Conservation (phyloP, 1,140 invertebrate species). For the Archegozetes longisetosus region DNA sequence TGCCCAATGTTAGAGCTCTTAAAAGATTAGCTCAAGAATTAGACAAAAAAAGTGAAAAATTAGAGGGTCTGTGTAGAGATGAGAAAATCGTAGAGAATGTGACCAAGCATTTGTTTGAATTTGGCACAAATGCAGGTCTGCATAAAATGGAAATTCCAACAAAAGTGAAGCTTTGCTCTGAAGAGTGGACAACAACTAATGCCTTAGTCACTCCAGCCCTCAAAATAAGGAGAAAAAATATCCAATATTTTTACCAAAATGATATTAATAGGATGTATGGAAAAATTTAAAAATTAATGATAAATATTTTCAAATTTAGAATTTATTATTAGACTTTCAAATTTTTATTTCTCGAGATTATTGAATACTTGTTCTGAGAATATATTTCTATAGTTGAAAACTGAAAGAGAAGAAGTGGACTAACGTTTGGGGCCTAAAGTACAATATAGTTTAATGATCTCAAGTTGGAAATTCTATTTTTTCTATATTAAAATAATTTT, state of each 20-base stretch:
- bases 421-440: no score
- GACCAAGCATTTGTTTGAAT: constrained; percentile 54
- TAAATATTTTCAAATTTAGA: no score
- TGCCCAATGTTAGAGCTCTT: constrained; percentile 53
- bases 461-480: no score
- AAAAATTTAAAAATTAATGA: no score
- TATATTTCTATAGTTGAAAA: no score
- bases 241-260: constrained; percentile 74
- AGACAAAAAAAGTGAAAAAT: constrained; percentile 33
- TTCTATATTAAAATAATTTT: no score
- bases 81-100: constrained; percentile 54
- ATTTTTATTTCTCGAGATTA: no score
- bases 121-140: constrained; percentile 49
- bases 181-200: constrained; percentile 89
- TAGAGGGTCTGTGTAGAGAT: constrained; percentile 60
- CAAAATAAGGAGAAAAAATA: constrained; percentile 88
- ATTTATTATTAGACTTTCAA: no score
- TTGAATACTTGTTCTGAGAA: no score
- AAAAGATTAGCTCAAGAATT: constrained; percentile 46
- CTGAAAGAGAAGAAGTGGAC: no score
- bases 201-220: constrained; percentile 94
- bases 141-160: constrained; percentile 79
- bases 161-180: constrained; percentile 68
- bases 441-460: no score
- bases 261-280: constrained; percentile 83